A percentile compares a stretch with the other conserved stretches of the same genome.
These are phyloP conservation scores for Eupleurogrammus muticus DNA, from an alignment of 2,797 vertebrate genomes.

Conservation along the genomic window DNA sequence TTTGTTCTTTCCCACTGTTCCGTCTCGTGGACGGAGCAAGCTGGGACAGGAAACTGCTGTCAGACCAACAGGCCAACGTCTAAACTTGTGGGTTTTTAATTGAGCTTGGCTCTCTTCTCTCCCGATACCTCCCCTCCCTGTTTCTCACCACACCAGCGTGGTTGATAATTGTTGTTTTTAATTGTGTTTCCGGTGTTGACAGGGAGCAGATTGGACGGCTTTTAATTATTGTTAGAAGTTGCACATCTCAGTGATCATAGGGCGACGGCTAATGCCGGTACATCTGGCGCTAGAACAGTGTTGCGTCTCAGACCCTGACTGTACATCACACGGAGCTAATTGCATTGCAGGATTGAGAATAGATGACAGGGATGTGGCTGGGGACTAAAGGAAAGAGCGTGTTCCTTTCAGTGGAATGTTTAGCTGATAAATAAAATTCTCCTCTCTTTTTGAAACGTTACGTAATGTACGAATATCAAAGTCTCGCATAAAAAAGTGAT, in stretches of 20 bases:
- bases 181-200: conserved; percentile 69
- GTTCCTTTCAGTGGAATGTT: conserved; percentile 18
- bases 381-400: conserved; percentile 21
- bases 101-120: conserved; percentile 64
- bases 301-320: conserved; percentile 55
- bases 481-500: background rate
- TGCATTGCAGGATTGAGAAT: conserved; percentile 40
- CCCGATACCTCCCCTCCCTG: conserved; percentile 41
- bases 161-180: conserved; percentile 70
- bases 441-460: background rate
- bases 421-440: conserved; percentile 17
- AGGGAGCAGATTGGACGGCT: conserved; percentile 64
- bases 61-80: conserved; percentile 69
- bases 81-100: conserved; percentile 85
- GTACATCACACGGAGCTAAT: conserved; percentile 40
- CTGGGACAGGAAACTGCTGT: conserved; percentile 80
- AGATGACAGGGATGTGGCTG: conserved; percentile 53
- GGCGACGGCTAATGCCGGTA: conserved; percentile 58
- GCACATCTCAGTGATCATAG: conserved; percentile 64
- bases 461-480: conserved; percentile 3
- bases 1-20: conserved; percentile 83
- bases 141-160: conserved; percentile 42
- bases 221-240: conserved; percentile 79
- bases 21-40: conserved; percentile 74
- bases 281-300: conserved; percentile 50